These are phyloP conservation scores for Camelus bactrianus DNA, from an alignment of 2,113 vertebrate species.

Conservation along the genomic window DNA sequence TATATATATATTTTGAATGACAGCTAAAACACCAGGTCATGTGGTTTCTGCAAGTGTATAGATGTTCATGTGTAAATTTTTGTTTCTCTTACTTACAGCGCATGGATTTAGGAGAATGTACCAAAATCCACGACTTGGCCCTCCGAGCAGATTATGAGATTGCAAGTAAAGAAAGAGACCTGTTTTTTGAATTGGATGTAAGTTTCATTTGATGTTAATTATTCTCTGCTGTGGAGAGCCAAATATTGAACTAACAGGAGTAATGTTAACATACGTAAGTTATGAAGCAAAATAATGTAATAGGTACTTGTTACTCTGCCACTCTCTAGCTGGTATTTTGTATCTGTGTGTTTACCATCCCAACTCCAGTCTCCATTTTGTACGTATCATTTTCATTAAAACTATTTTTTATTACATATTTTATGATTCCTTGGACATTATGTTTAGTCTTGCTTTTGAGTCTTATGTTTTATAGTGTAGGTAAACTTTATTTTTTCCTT, in stretches of 20 bases:
- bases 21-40: background rate
- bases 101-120: slow-evolving; percentile 99
- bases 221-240: slow-evolving; percentile 30
- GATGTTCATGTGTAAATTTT: background rate
- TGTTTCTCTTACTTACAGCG: slow-evolving; percentile 87
- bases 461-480: background rate
- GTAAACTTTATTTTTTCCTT: background rate
- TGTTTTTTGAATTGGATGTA: slow-evolving; percentile 99
- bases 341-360: background rate
- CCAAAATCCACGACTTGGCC: slow-evolving; percentile 99
- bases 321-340: background rate
- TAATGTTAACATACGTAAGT: slow-evolving; percentile 22
- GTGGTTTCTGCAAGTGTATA: background rate
- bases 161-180: slow-evolving; percentile 97
- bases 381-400: background rate
- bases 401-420: background rate
- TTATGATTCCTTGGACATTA: background rate
- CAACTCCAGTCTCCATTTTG: background rate
- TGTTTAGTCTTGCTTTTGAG: background rate
- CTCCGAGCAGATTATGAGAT: slow-evolving; percentile 99
- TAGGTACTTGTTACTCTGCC: background rate
- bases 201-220: slow-evolving; percentile 84
- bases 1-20: background rate
- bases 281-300: background rate
- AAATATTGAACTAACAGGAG: slow-evolving; percentile 4